Evolutionary conservation across 2,113 vertebrate species (phyloP).

Genomic region (Dascyllus trimaculatus): DNA sequence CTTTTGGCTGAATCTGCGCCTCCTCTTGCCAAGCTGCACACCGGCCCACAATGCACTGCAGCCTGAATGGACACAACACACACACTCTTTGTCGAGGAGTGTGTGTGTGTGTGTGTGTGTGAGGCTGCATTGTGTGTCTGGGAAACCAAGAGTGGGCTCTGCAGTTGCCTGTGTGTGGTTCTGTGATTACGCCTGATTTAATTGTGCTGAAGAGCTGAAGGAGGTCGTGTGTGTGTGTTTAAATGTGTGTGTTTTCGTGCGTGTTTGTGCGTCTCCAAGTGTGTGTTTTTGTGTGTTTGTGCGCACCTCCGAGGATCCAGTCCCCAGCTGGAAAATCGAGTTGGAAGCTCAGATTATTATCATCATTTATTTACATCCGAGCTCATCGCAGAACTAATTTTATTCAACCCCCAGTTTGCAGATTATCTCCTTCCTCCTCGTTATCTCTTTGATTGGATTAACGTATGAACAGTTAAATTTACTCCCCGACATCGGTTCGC

Average conservation of each 20-base stretch:
- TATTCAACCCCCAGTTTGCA: conserved; percentile 47
- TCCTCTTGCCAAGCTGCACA: conserved; percentile 61
- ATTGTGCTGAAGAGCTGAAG: conserved; percentile 48
- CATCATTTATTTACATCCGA: conserved; percentile 68
- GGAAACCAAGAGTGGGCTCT: conserved; percentile 54
- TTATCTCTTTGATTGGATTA: conserved; percentile 61
- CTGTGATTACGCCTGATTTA: conserved; percentile 64
- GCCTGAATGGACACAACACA: conserved; percentile 59
- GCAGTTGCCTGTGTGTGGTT: conserved; percentile 25
- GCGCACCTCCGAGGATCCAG: conserved; percentile 13
- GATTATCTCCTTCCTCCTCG: conserved; percentile 44
- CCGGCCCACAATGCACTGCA: conserved; percentile 68
- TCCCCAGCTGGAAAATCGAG: conserved; percentile 59
- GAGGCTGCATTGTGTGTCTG: conserved; percentile 20
- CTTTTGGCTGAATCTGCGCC: conserved; percentile 59
- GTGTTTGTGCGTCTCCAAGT: not conserved
- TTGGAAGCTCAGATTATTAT: conserved; percentile 69
- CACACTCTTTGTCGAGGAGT: not conserved
- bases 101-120: conserved; percentile 26
- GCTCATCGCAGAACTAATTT: conserved; percentile 56
- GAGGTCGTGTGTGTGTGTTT: not conserved
- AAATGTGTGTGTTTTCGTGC: not conserved
- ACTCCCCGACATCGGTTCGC: not conserved
- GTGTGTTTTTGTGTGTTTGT: not conserved
- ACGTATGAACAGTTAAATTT: conserved; percentile 23